Percentiles rank a stretch among this genome's conserved stretches.
Conservation (phyloP, 2,797 vertebrate species). For the Bucorvus abyssinicus region DNA sequence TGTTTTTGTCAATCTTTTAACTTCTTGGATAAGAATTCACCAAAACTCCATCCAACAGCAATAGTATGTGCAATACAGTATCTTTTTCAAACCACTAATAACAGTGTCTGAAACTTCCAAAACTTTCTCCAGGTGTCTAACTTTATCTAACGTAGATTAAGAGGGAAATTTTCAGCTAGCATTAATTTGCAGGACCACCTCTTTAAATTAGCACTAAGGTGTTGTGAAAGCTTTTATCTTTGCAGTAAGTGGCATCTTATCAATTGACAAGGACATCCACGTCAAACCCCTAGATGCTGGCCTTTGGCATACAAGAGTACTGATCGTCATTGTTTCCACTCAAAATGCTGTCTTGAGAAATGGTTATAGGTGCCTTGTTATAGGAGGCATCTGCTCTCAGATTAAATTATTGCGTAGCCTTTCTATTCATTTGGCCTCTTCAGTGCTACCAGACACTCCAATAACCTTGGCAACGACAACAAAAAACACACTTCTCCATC, state of each 20-base stretch:
- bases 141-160: background rate
- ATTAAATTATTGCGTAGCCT: conserved; percentile 12
- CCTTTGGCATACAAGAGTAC: background rate
- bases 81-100: background rate
- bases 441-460: background rate
- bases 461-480: background rate
- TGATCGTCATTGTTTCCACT: background rate
- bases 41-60: background rate
- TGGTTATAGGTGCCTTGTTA: background rate
- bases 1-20: background rate
- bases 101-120: background rate
- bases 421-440: conserved; percentile 31
- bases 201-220: background rate
- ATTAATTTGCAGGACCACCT: background rate
- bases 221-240: conserved; percentile 12
- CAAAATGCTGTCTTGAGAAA: background rate
- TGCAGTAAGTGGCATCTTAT: background rate
- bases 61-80: fast-evolving
- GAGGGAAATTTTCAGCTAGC: background rate
- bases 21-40: background rate
- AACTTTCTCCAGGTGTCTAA: background rate
- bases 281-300: background rate
- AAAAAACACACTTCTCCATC: background rate
- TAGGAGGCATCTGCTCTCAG: background rate
- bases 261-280: background rate